A percentile compares a stretch with the other conserved stretches of the same genome.
These are phyloP conservation scores for Spilogale gracilis DNA, from an alignment of 2,113 vertebrate species.

Conservation along the genomic window DNA sequence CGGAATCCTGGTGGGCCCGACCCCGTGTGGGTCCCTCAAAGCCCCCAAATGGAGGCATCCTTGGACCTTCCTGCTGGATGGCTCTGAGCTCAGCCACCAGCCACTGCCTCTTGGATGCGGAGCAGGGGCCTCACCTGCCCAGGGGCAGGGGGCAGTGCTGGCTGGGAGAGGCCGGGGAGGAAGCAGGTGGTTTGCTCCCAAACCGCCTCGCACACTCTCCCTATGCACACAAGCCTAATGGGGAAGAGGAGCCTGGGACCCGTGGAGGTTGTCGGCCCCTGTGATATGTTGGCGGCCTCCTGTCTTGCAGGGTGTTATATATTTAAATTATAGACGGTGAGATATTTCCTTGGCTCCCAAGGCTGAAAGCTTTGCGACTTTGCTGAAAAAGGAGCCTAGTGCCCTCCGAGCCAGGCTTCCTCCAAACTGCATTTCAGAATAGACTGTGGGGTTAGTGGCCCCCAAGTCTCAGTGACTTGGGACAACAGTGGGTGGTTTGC, in stretches of 20 bases:
- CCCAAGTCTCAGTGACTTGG: not conserved
- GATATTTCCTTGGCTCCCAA: not conserved
- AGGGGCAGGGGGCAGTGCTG: rapidly evolving
- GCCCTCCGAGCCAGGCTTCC: not conserved
- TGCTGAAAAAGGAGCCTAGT: not conserved
- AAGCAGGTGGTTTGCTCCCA: not conserved
- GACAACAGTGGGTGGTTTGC: not conserved
- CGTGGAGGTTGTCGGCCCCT: rapidly evolving
- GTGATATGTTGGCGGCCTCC: not conserved
- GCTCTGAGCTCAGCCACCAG: not conserved
- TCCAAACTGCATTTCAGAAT: not conserved
- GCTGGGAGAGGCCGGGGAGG: not conserved
- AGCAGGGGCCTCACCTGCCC: not conserved
- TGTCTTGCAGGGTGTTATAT: not conserved
- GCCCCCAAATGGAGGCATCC: not conserved
- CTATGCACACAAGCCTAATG: not conserved
- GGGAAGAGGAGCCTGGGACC: not conserved
- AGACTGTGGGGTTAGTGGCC: not conserved
- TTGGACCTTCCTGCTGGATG: not conserved
- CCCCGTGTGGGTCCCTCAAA: rapidly evolving
- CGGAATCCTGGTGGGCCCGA: not conserved
- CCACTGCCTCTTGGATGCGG: not conserved
- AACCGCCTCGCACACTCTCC: rapidly evolving
- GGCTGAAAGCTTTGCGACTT: not conserved
- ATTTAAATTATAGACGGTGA: not conserved